Evolutionary conservation across 2,797 vertebrate genomes (phyloP).

Genomic region (Carcharodon carcharias): DNA sequence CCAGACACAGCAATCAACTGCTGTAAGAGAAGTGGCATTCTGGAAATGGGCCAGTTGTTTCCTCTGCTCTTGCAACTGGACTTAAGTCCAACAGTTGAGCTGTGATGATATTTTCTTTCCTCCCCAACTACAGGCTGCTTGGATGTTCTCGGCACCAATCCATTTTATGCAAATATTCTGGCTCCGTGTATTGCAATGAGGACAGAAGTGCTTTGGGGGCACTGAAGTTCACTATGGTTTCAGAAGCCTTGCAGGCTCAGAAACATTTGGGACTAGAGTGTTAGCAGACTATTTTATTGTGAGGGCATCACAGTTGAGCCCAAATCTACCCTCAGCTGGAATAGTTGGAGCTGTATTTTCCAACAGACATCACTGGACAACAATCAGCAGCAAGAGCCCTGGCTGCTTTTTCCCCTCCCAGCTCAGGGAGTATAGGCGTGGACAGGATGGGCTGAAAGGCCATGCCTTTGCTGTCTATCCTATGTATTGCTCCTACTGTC

Average conservation of each 20-base stretch:
- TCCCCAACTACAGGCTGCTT: neutral
- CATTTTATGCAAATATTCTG: neutral
- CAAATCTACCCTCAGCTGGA: neutral
- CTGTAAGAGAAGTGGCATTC: neutral
- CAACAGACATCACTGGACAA: neutral
- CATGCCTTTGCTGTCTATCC: neutral
- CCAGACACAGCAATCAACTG: neutral
- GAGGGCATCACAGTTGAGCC: neutral
- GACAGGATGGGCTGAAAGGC: too few relatives aligned
- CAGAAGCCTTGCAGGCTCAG: neutral
- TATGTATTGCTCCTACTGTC: neutral
- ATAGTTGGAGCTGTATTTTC: neutral
- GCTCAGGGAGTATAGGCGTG: neutral
- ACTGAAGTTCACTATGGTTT: neutral
- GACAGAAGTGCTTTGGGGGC: neutral
- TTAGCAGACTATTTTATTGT: neutral
- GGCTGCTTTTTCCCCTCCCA: neutral
- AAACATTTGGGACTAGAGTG: neutral
- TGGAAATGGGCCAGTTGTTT: neutral
- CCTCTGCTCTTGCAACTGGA: neutral
- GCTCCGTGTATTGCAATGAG: neutral
- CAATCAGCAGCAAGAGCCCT: neutral
- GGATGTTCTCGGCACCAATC: neutral
- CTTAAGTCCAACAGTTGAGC: neutral
- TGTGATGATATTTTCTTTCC: neutral